A percentile compares a stretch with the other conserved stretches of the same genome.
These are phyloP conservation scores for Dufourea novaeangliae DNA, from an alignment of 1,140 invertebrate species.

Conservation along the genomic window DNA sequence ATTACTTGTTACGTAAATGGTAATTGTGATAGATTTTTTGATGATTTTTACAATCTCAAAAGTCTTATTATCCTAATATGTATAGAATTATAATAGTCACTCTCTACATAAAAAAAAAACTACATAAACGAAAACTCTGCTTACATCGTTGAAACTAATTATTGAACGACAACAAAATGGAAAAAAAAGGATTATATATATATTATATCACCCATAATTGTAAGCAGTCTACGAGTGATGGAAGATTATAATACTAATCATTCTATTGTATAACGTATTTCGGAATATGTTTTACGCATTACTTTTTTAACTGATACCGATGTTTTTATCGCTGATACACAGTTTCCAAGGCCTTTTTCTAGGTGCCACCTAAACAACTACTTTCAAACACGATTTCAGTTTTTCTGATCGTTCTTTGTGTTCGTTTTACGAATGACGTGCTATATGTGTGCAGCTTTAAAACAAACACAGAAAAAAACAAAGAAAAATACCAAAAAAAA, in stretches of 20 bases:
- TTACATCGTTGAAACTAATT: conserved; percentile 73
- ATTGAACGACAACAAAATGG: conserved; percentile 50
- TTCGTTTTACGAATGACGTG: conserved; percentile 33
- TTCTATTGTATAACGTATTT: conserved; percentile 57
- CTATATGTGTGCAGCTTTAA: conserved; percentile 25
- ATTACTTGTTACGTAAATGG: conserved; percentile 82
- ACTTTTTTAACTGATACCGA: conserved; percentile 57
- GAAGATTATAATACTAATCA: conserved; percentile 30
- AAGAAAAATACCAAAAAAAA: neutral
- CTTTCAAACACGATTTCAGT: conserved; percentile 48
- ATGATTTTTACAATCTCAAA: conserved; percentile 84
- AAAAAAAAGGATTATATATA: neutral
- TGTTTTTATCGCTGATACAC: conserved; percentile 61
- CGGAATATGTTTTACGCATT: conserved; percentile 58
- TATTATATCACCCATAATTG: conserved; percentile 41
- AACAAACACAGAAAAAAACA: neutral
- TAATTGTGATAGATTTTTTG: conserved; percentile 84
- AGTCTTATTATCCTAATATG: conserved; percentile 82
- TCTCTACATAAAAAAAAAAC: conserved; percentile 70
- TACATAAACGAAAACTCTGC: conserved; percentile 73
- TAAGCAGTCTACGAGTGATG: conserved; percentile 55
- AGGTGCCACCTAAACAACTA: conserved; percentile 54
- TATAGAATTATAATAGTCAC: conserved; percentile 80
- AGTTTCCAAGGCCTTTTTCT: conserved; percentile 65
- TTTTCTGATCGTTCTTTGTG: conserved; percentile 38